Base-by-base conservation (phyloP, 2,113 vertebrate genomes). In the Ailuropoda melanoleuca region DNA sequence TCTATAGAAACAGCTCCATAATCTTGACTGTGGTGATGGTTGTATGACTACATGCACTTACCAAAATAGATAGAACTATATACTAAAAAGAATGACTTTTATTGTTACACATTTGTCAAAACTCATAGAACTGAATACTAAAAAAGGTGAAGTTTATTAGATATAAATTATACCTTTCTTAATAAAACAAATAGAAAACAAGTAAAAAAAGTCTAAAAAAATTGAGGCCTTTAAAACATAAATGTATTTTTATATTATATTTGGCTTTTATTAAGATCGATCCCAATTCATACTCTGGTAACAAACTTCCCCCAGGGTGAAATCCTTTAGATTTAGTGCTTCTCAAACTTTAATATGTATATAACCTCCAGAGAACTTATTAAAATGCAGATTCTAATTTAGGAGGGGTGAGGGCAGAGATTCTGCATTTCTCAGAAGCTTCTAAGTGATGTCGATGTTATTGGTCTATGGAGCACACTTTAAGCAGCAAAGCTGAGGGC, bases 141-240 rank as follows among this genome's bases (percentile, higher is more conserved):
- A 90, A 91, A 68, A 74, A 34, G 10, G 82, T 83, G 56, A 74
- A 6, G 62, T 92, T 90, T 90, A 60, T 29, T 34, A 17, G 58
- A 66, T 46, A 83, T 50, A 96, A 70, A 72, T 62, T 29, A 17
- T 34, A 68, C 34, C 1, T 31, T 88, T 31, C 11, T 92, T 58
- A 85, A 31, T 29, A 93, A 89, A 97, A 83, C 9, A 64, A 94
- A 94, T n/a, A 37, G 7, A 81, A 96, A 60, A 53, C 10, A 58
- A 46, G 6, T 56, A 21, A 81, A 37, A 78, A 78, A 93, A 64
- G 15, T n/a, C 17, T 85, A 46, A 66, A 89, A 80, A 80, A 46
- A 21, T 29, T 17, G 0, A 55, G 66, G 14, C 4, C 14, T 53
- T 66, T 37, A 62, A 55, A 78, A 82, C 23, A 26, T 55, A 90